Percentiles rank a stretch among this genome's conserved stretches.
Evolutionary conservation across 2,888 invertebrate genomes (phyloP).

Genomic region (Drosophila nr. perissopoda): DNA sequence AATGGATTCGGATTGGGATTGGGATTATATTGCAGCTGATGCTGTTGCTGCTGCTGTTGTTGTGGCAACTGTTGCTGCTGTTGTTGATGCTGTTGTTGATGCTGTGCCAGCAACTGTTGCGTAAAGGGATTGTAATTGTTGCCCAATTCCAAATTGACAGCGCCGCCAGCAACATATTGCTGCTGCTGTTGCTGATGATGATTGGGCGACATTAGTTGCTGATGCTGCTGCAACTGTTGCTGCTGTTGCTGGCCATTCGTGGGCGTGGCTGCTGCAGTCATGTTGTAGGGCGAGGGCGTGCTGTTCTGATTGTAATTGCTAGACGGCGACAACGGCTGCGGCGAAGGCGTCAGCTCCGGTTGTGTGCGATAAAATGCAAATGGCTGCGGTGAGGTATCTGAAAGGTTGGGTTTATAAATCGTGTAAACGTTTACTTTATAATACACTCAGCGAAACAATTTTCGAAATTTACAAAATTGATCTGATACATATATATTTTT

Average conservation of each 20-base stretch:
- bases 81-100: constrained; percentile 66
- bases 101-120: constrained; percentile 64
- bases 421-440: neutral
- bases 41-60: constrained; percentile 58
- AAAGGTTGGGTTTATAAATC: neutral
- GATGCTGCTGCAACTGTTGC: constrained; percentile 54
- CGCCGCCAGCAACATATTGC: constrained; percentile 49
- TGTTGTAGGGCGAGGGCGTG: constrained; percentile 83
- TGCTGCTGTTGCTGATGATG: constrained; percentile 71
- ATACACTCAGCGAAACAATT: neutral
- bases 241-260: constrained; percentile 60
- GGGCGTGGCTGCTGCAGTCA: constrained; percentile 59
- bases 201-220: constrained; percentile 73
- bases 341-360: constrained; percentile 83
- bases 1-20: constrained; percentile 71
- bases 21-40: constrained; percentile 62
- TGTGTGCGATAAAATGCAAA: constrained; percentile 80
- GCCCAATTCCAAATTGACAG: constrained; percentile 52
- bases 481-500: too few species aligned
- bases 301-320: constrained; percentile 81
- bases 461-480: neutral
- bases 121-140: constrained; percentile 69
- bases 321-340: constrained; percentile 84
- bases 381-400: constrained; percentile 84
- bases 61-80: constrained; percentile 62